Percentiles rank a stretch among this genome's conserved stretches.
These are phyloP conservation scores for Nebria salina DNA, from an alignment of 2,888 invertebrate species.

Conservation along the genomic window DNA sequence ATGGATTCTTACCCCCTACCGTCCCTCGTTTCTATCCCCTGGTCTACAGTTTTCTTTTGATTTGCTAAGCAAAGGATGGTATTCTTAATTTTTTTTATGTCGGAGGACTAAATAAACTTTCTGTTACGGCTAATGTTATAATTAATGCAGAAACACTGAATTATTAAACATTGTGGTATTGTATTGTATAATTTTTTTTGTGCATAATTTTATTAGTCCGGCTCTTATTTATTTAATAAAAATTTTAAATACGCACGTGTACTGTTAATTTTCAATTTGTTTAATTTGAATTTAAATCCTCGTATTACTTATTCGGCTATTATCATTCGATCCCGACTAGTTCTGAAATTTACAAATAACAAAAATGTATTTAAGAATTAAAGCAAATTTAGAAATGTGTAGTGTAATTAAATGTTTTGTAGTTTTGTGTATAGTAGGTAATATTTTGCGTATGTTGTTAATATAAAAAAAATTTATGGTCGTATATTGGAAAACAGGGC, in stretches of 20 bases:
- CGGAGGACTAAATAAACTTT: conserved; percentile 45
- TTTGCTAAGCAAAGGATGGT: conserved; percentile 19
- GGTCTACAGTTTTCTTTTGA: conserved; percentile 32
- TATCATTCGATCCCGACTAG: too few relatives aligned
- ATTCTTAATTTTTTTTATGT: conserved; percentile 21
- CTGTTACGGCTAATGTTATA: conserved; percentile 19
- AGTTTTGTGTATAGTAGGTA: conserved; percentile 18
- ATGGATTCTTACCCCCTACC: conserved; percentile 25
- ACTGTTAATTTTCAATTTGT: too few relatives aligned
- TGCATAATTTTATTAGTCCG: too few relatives aligned
- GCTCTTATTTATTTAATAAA: too few relatives aligned
- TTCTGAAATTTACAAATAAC: too few relatives aligned
- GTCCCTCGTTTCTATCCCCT: neutral
- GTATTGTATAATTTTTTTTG: neutral
- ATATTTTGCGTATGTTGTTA: conserved; percentile 38
- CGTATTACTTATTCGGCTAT: too few relatives aligned
- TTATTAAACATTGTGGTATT: conserved; percentile 39
- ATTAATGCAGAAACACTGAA: conserved; percentile 47
- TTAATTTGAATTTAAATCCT: too few relatives aligned
- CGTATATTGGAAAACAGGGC: conserved; percentile 23
- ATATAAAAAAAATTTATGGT: conserved; percentile 44
- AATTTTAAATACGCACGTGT: too few relatives aligned
- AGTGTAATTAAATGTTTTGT: too few relatives aligned
- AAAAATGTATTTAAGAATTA: too few relatives aligned
- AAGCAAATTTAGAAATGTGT: too few relatives aligned